Evolutionary conservation across 2,888 invertebrate species (phyloP).

Genomic region (Gerris lacustris): DNA sequence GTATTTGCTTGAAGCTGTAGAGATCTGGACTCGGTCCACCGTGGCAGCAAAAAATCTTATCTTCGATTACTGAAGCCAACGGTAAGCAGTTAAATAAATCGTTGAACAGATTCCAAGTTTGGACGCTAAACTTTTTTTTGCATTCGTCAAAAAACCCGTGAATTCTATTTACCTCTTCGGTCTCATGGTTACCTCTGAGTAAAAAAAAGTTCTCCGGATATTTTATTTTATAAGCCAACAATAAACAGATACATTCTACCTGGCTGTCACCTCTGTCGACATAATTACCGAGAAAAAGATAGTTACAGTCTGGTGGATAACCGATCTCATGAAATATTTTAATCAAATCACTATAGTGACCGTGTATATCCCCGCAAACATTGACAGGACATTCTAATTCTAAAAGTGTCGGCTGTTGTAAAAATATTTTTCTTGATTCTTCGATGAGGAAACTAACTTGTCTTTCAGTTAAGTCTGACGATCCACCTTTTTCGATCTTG

Average conservation of each 20-base stretch:
- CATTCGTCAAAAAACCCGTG: conserved; percentile 84
- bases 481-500: background rate
- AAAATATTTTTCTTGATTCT: background rate
- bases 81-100: conserved; percentile 99
- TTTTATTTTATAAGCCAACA: conserved; percentile 96
- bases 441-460: background rate
- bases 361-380: conserved; percentile 82
- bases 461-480: background rate
- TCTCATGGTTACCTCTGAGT: conserved; percentile 81
- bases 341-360: conserved; percentile 94
- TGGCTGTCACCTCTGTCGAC: conserved; percentile 97
- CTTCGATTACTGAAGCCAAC: conserved; percentile 90
- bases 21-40: conserved; percentile 80
- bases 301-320: conserved; percentile 97
- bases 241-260: conserved; percentile 92
- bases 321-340: conserved; percentile 96
- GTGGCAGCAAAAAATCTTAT: conserved; percentile 61
- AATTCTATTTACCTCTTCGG: conserved; percentile 71
- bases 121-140: conserved; percentile 85
- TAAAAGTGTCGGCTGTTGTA: background rate
- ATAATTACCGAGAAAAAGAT: conserved; percentile 94
- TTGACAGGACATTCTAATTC: background rate
- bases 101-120: conserved; percentile 98
- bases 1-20: conserved; percentile 94
- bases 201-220: conserved; percentile 97